Conservation (phyloP, 1,140 invertebrate species). For the Globodera ellingtonae region DNA sequence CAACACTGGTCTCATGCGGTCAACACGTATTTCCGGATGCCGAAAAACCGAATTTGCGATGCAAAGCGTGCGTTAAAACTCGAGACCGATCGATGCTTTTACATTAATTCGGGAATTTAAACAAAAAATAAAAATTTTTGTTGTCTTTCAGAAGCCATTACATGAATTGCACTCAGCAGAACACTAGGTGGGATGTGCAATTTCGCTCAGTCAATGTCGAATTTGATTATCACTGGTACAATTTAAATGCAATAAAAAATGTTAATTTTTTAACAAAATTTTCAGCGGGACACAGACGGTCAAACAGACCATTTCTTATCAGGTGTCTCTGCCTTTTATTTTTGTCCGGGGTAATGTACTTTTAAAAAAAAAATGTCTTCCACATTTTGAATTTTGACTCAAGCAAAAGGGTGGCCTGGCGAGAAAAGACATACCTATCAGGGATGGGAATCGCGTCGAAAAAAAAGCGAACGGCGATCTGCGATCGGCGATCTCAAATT, state of each 20-base stretch:
- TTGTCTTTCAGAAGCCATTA: slow-evolving; percentile 4
- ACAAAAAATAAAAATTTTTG: slow-evolving; percentile 21
- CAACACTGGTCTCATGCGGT: slow-evolving; percentile 37
- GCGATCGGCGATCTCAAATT: too few species aligned
- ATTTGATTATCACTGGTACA: slow-evolving; percentile 17
- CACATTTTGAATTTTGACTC: too few species aligned
- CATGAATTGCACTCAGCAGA: slow-evolving; percentile 20
- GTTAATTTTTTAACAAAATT: not conserved
- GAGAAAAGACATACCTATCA: too few species aligned
- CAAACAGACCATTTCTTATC: too few species aligned
- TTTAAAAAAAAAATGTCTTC: too few species aligned
- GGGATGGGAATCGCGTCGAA: too few species aligned
- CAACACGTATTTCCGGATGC: not conserved
- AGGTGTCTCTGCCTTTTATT: too few species aligned
- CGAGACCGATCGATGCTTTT: too few species aligned
- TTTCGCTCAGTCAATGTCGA: slow-evolving; percentile 12
- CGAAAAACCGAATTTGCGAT: slow-evolving; percentile 33
- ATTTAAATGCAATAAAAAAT: not conserved
- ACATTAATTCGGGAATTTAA: not conserved
- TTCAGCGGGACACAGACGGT: too few species aligned
- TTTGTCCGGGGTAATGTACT: too few species aligned
- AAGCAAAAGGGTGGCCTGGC: too few species aligned
- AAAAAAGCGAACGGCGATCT: too few species aligned
- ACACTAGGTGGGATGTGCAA: not conserved
- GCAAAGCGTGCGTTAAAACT: slow-evolving; percentile 12